Conservation (phyloP, 2,113 vertebrate genomes). For the Petrocephalus microphthalmus region DNA sequence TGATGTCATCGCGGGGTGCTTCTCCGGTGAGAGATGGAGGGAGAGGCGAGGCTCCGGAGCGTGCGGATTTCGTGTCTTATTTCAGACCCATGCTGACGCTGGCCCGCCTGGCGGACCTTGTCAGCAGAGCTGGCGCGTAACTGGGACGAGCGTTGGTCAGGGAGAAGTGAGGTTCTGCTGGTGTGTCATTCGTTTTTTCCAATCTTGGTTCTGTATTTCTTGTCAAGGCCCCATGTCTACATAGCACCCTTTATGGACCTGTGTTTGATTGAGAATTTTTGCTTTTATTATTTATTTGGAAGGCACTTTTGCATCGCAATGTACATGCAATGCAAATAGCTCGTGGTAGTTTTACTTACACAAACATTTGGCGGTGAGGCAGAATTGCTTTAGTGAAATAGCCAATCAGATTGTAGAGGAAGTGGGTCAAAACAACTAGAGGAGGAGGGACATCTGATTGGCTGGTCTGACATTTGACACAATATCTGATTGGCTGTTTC, state of each 20-base stretch:
- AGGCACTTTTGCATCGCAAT: neutral
- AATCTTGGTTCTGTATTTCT: neutral
- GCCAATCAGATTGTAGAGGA: too few species aligned
- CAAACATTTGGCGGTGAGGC: too few species aligned
- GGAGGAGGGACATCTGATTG: too few species aligned
- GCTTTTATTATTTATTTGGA: neutral
- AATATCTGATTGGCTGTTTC: too few species aligned
- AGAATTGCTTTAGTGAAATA: too few species aligned
- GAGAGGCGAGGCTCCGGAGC: neutral
- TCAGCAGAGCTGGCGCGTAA: slow-evolving; percentile 4
- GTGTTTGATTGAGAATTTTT: neutral
- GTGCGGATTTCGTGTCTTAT: slow-evolving; percentile 13
- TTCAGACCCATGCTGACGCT: slow-evolving; percentile 18
- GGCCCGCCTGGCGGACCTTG: neutral
- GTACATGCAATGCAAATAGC: neutral
- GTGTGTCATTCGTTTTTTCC: neutral
- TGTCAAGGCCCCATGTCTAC: neutral
- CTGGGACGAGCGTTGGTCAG: neutral
- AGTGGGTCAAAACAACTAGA: too few species aligned
- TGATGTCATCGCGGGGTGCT: slow-evolving; percentile 14
- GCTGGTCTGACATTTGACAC: too few species aligned
- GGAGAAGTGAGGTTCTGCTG: neutral
- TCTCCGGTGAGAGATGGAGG: slow-evolving; percentile 9
- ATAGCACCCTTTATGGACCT: neutral
- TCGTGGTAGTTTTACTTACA: too few species aligned